Conservation (phyloP, 2,888 invertebrate species). For the Andrena marginata region DNA sequence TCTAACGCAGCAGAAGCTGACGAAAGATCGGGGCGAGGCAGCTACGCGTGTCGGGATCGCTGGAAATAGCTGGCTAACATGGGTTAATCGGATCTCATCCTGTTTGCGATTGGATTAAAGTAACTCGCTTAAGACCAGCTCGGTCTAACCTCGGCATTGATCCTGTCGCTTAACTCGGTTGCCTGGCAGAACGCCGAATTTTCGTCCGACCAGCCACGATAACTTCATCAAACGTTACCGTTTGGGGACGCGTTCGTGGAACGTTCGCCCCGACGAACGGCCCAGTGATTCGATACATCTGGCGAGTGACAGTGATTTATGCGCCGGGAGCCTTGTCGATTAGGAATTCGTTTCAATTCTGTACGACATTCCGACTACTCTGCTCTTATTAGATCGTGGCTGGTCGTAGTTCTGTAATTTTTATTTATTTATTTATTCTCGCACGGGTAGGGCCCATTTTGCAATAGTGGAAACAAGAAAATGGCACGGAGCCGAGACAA, state of each 20-base stretch:
- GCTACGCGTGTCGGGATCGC: conserved; percentile 60
- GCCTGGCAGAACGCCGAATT: conserved; percentile 56
- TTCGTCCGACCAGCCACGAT: conserved; percentile 50
- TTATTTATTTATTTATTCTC: background rate
- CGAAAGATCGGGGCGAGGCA: conserved; percentile 33
- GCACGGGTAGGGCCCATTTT: too few relatives aligned
- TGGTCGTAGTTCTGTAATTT: background rate
- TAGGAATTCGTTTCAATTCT: background rate
- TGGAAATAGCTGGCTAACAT: conserved; percentile 72
- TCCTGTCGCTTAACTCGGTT: conserved; percentile 69
- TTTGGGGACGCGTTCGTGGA: background rate
- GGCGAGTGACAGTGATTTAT: background rate
- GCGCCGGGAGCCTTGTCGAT: background rate
- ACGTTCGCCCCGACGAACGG: background rate
- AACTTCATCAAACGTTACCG: conserved; percentile 23
- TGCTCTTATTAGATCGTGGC: background rate
- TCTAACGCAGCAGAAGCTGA: conserved; percentile 14
- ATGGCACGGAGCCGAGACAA: too few relatives aligned
- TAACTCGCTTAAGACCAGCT: conserved; percentile 72
- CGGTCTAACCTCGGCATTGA: conserved; percentile 73
- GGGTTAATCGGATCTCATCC: conserved; percentile 75
- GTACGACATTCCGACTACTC: background rate
- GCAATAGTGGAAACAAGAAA: too few relatives aligned
- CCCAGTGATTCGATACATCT: background rate
- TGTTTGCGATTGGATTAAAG: conserved; percentile 75